Base-by-base conservation (phyloP, 2,888 invertebrate species). In the Caradrina kadenii region DNA sequence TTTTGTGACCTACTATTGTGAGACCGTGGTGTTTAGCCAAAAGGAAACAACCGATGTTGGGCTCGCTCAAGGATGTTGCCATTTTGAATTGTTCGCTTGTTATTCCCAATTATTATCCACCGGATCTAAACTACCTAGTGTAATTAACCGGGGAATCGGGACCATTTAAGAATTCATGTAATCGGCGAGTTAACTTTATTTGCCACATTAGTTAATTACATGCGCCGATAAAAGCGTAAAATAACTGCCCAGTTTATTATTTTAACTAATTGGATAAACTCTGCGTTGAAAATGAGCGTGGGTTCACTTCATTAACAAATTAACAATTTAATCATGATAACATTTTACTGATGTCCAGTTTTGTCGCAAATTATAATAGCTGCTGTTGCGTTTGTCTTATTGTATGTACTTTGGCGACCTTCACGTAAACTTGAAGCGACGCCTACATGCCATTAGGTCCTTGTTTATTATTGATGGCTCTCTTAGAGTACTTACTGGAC, bases 381-480 rank as follows among this genome's bases (percentile, higher is more conserved):
- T 55, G 59, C 56, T 69, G 49, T 5, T 63, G 67, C 56, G 53
- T 78, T 82, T 73, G 65, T 70, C 56, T 66, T 54, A 31, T 26
- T 65, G 63, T 48, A 69, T 53, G 69, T 76, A 77, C 73, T 71
- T 73, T 65, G 49, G 74, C 80, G 89, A 93, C 93, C 93, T 94
- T 93, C 88, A 80, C 26, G 63, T 87, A 89, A 89, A 90, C 93
- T 93, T 93, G 91, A 80, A 86, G 77, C 68, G 48, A 87, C 93
- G 84, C 94, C 94, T 86, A 93, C 94, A 81, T 76, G 70, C 76
- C 77, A 70, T 78, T 73, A 80, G 81, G 87, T 92, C 90, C 91
- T 93, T 91, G 92, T 93, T 92, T 93, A 92, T 93, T 90, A 91
- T 90, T 89, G 87, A 91, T 89, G 90, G 81, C 84, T 88, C 83